Base-by-base conservation (phyloP, 2,888 invertebrate species). In the Napeogenes inachia region DNA sequence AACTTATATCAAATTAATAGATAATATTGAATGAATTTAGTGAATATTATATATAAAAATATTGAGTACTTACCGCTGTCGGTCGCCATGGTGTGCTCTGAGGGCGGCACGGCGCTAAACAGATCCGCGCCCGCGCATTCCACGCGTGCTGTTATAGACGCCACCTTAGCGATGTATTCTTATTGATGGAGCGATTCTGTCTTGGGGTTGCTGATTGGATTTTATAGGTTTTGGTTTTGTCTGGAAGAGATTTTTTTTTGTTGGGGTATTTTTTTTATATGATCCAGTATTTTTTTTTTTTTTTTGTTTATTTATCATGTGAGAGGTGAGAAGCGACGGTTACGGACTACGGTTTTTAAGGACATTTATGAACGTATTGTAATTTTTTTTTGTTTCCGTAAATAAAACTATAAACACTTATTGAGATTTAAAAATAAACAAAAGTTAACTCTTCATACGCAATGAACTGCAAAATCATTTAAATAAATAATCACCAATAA, bases 41-140 rank as follows among this genome's bases (percentile, higher is more conserved):
- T 47, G 47, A 6, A 4, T 46, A 8, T 3, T 50, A 30, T 13
- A 30, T 13, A 13, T 50, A 60, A 42, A 10, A 4, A 45, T 61
- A 35, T 54, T 61, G 45, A 47, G 60, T 65, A 84, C 87, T 86
- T 70, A 91, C 91, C 89, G 71, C 91, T 85, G 64, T 91, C 91
- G 84, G 89, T 88, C 79, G 91, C 89, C 91, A 91, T 91, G 85
- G 87, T 85, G 79, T 82, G 89, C 73, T 87, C 88, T 65, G 89
- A 87, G 81, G 91, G 90, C 86, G 91, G 89, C 90, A 89, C 88
- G 82, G 79, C 80, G 75, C 86, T 85, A 82, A 74, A 84, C 80
- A 84, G 71, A 73, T 88, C 88, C 84, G 84, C 86, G 85, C 89
- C 86, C 75, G 88, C 88, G 88, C 89, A 89, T 88, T 85, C 89